phyloP scores from a whole-genome alignment of 2,113 vertebrate species.

The Actenoides hombroni region DNA sequence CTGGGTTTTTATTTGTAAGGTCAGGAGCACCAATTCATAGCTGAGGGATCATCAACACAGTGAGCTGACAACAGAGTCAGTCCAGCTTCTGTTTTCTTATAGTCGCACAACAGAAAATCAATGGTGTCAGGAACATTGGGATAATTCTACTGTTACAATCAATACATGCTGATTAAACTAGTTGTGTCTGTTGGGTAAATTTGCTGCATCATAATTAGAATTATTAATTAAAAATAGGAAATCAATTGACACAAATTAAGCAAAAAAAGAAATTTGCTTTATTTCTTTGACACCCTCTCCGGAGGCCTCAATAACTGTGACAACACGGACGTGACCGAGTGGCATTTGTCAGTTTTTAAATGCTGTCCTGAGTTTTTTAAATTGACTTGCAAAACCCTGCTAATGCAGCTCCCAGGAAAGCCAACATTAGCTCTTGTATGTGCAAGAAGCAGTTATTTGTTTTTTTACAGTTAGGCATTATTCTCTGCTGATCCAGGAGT shows the following conservation, averaged over 20 bases:
- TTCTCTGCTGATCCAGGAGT: not conserved
- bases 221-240: constrained; percentile 99
- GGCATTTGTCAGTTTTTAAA: constrained; percentile 47
- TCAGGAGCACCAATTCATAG: constrained; percentile 32
- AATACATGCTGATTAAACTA: constrained; percentile 84
- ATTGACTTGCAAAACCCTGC: not conserved
- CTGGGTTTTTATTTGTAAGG: constrained; percentile 44
- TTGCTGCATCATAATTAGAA: constrained; percentile 98
- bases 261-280: constrained; percentile 79
- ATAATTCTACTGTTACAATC: constrained; percentile 80
- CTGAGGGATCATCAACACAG: constrained; percentile 29
- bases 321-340: not conserved
- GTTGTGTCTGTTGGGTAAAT: constrained; percentile 82
- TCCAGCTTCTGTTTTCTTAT: constrained; percentile 69
- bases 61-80: constrained; percentile 40
- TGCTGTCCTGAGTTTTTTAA: constrained; percentile 16
- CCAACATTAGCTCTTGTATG: not conserved
- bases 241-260: constrained; percentile 96
- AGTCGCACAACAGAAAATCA: constrained; percentile 78
- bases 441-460: not conserved
- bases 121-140: constrained; percentile 83
- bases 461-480: not conserved
- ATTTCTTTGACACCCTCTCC: constrained; percentile 84
- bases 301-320: constrained; percentile 59
- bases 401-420: constrained; percentile 8